A percentile compares a stretch with the other conserved stretches of the same genome.
phyloP scores from a whole-genome alignment of 2,113 vertebrate species.

The Suricata suricatta region DNA sequence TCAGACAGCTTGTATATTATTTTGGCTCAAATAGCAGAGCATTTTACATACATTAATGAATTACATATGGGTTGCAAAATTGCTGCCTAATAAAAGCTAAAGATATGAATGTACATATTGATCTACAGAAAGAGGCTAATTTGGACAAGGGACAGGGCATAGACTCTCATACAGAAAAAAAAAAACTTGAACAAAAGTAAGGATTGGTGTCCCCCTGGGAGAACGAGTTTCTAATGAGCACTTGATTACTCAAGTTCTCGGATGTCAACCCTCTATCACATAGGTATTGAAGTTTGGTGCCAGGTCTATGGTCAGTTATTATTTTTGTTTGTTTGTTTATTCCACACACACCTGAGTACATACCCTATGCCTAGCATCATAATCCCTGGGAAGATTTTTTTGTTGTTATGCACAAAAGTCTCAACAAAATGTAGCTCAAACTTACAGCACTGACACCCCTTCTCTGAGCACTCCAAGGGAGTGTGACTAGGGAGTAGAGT shows the following conservation, averaged over 20 bases:
- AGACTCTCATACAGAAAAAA: background rate
- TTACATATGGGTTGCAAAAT: conserved; percentile 49
- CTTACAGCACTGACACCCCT: background rate
- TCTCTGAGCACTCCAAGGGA: background rate
- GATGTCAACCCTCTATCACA: background rate
- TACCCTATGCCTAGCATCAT: background rate
- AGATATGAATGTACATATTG: background rate
- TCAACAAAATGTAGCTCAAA: background rate
- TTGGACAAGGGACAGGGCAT: background rate
- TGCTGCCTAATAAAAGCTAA: background rate
- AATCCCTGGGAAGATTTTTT: background rate
- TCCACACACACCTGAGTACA: background rate
- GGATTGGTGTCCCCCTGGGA: fast-evolving
- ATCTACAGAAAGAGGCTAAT: background rate
- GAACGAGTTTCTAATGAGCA: background rate
- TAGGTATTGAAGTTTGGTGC: background rate
- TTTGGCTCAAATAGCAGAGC: conserved; percentile 51
- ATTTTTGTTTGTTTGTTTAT: background rate
- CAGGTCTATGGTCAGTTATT: background rate
- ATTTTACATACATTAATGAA: conserved; percentile 70
- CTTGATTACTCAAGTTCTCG: background rate
- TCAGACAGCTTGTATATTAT: conserved; percentile 69
- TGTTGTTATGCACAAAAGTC: background rate
- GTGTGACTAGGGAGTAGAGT: background rate
- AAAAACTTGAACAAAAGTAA: background rate